Conservation (phyloP, 2,888 invertebrate species). For the Drosophila merina region DNA sequence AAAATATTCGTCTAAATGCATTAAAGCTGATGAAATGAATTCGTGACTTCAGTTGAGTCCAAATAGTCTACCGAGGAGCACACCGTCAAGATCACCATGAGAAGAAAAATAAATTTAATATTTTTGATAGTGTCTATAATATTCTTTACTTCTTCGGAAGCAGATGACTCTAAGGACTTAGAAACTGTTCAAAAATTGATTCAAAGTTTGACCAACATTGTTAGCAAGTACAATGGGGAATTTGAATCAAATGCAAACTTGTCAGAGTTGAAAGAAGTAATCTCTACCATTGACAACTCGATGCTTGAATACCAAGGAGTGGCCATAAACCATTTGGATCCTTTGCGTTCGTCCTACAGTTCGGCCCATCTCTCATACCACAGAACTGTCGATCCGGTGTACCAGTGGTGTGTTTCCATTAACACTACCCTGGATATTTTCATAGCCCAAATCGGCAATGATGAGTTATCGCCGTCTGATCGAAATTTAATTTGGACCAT, state of each 20-base stretch:
- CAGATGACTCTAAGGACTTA: neutral
- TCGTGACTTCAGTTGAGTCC: neutral
- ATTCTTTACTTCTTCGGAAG: neutral
- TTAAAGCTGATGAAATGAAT: neutral
- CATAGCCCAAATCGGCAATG: neutral
- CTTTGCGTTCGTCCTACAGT: neutral
- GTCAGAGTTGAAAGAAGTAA: neutral
- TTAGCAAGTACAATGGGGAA: neutral
- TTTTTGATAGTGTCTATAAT: neutral
- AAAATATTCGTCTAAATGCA: no score
- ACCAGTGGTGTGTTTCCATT: neutral
- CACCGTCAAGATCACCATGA: neutral
- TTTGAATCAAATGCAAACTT: neutral
- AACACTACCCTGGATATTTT: neutral
- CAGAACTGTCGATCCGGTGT: neutral
- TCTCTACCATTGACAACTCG: neutral
- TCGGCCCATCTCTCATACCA: neutral
- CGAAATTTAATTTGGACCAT: neutral
- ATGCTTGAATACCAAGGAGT: constrained; percentile 1
- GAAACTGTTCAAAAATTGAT: neutral
- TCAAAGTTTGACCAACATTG: neutral
- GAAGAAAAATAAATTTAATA: neutral
- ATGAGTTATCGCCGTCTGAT: neutral
- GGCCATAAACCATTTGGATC: neutral
- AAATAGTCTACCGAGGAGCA: neutral